Percentiles rank a stretch among this genome's conserved stretches.
Conservation (phyloP, 2,113 vertebrate genomes). For the Paratilapia polleni region DNA sequence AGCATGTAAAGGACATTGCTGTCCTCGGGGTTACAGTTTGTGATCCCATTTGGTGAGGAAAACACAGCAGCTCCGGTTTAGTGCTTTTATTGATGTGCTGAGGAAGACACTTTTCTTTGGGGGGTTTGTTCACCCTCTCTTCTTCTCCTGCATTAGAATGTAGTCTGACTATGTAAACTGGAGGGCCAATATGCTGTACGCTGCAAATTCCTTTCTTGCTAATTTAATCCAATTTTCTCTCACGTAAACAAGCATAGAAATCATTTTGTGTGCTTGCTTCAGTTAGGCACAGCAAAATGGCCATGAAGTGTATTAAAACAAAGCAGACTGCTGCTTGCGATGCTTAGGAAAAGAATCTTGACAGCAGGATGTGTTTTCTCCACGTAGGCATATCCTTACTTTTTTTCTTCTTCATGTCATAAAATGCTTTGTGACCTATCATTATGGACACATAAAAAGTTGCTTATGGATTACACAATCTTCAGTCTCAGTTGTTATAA, state of each 20-base stretch:
- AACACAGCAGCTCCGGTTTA: background rate
- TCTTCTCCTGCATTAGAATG: background rate
- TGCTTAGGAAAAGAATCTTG: too few species aligned
- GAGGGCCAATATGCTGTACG: background rate
- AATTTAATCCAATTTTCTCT: background rate
- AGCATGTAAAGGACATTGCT: conserved; percentile 11
- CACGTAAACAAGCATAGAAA: background rate
- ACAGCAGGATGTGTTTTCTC: too few species aligned
- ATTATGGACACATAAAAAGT: too few species aligned
- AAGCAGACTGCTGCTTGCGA: too few species aligned
- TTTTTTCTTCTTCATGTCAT: too few species aligned
- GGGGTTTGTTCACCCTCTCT: background rate
- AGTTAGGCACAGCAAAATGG: too few species aligned
- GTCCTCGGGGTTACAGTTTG: conserved; percentile 26
- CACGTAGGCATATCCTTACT: too few species aligned
- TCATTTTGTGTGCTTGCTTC: background rate
- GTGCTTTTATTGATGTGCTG: conserved; percentile 34
- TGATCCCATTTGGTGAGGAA: background rate
- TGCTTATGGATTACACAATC: too few species aligned
- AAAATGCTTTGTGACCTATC: too few species aligned
- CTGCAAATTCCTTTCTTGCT: background rate
- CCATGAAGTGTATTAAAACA: too few species aligned
- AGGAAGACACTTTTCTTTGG: background rate
- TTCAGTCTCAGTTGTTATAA: too few species aligned
- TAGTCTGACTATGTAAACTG: background rate